A percentile compares a stretch with the other conserved stretches of the same genome.
These are phyloP conservation scores for Chiloscyllium punctatum DNA, from an alignment of 2,797 vertebrate genomes.

Conservation along the genomic window DNA sequence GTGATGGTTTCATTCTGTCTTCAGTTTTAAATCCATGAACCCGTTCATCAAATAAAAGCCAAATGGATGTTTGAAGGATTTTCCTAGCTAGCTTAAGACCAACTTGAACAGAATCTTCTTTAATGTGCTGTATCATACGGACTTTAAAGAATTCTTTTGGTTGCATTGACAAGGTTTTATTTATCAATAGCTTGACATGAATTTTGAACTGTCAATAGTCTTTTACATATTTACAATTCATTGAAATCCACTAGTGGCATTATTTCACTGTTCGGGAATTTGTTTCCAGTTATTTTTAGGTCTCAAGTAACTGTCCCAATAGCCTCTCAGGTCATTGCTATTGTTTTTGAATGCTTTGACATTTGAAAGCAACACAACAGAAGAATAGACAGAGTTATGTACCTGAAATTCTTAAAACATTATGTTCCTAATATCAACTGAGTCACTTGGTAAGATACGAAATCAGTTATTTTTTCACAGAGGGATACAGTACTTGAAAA, in stretches of 20 bases:
- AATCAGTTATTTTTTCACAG: not conserved
- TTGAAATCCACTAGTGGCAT: constrained; percentile 17
- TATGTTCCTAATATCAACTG: not conserved
- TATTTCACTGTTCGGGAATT: constrained; percentile 17
- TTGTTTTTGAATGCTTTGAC: not conserved
- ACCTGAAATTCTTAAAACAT: not conserved
- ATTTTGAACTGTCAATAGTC: constrained; percentile 17
- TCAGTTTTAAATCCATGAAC: constrained; percentile 23
- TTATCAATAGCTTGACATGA: constrained; percentile 30
- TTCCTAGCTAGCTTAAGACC: not conserved
- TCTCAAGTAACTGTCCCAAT: not conserved
- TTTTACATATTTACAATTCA: constrained; percentile 29
- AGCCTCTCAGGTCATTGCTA: not conserved
- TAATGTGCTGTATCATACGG: not conserved
- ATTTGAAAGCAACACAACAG: constrained; percentile 10
- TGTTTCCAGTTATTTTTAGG: constrained; percentile 8
- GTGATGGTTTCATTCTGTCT: not conserved
- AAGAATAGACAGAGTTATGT: not conserved
- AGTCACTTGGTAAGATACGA: not conserved
- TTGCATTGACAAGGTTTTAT: not conserved
- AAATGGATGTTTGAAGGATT: constrained; percentile 6
- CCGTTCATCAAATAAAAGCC: not conserved
- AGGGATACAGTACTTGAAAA: not conserved
- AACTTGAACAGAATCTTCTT: constrained; percentile 19
- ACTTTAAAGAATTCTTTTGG: constrained; percentile 22